Conservation (phyloP, 2,797 vertebrate genomes). For the Pangasius macronema region DNA sequence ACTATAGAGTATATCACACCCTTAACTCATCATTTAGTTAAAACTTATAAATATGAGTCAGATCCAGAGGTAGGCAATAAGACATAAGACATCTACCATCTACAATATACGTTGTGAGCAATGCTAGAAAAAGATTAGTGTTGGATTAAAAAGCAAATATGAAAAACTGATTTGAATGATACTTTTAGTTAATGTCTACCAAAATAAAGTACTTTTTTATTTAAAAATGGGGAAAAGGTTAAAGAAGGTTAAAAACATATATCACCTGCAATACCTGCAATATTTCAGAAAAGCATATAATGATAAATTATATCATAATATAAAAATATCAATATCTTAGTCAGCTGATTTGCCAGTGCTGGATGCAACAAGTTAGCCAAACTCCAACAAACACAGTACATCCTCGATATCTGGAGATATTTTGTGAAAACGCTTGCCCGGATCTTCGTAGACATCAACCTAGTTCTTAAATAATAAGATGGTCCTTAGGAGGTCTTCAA, state of each 20-base stretch:
- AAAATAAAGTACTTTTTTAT: neutral
- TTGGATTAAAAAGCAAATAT: neutral
- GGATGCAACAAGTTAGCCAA: neutral
- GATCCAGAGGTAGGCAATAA: neutral
- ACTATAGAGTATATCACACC: neutral
- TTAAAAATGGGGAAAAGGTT: too few relatives aligned
- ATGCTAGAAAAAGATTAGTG: neutral
- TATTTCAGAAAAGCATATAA: neutral
- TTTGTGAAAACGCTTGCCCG: neutral
- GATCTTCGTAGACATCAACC: neutral
- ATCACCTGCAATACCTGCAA: neutral
- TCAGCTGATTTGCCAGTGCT: neutral
- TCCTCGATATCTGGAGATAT: neutral
- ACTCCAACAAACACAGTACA: too few relatives aligned
- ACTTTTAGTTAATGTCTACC: neutral
- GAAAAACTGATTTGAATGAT: neutral
- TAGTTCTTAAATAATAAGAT: neutral
- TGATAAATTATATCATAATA: neutral
- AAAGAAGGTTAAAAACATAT: neutral
- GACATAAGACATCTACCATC: neutral
- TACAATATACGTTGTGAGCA: neutral
- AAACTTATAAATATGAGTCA: neutral
- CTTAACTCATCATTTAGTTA: neutral
- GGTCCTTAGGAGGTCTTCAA: neutral
- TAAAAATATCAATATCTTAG: neutral